Evolutionary conservation across 1,140 invertebrate genomes (phyloP), one percentile per base, ranked within the genome.

Genomic region (Bombyx mori): DNA sequence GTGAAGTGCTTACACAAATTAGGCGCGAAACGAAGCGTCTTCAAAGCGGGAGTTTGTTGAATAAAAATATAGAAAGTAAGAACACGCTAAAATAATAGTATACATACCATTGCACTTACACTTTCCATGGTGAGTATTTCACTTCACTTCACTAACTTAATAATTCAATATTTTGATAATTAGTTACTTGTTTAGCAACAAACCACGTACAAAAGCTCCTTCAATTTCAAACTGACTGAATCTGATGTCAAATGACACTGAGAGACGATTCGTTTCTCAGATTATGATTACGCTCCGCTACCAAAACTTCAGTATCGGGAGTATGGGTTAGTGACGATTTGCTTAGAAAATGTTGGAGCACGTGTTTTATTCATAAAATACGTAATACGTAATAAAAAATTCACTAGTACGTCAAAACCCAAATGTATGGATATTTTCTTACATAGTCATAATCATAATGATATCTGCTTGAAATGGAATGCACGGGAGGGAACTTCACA

Each of bases 161-260:
- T 68, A 66, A 42, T 66, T 66, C 6, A 68, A 66, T 48, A 42
- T 61, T 50, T 71, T 63, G 1, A 60, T 63, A 61, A 66, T 62
- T 58, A 63, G 66, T 45, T 54, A 54, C 44, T 54, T 54, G 4
- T 35, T 35, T 35, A 35, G 2, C 26, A 35, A 35, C 26, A 35
- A 35, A 35, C 26, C 2, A 35, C 26, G 26, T 3, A 35, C 26
- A 35, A 35, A 35, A 35, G 26, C 2, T 35, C 26, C 26, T 35
- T 35, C 26, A 35, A 35, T 35, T 35, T 35, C 26, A 35, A 35
- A 35, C 26, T 35, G 26, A 5, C 4, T 35, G 4, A 35, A 18
- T 18, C 26, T 35, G 26, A 3, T 35, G 26, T 35, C 26, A 35
- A 35, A 35, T 35, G 42, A 54, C 43, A 7, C 43, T 6, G 12